phyloP scores from a whole-genome alignment of 2,113 vertebrate species.

The Macrotis lagotis region DNA sequence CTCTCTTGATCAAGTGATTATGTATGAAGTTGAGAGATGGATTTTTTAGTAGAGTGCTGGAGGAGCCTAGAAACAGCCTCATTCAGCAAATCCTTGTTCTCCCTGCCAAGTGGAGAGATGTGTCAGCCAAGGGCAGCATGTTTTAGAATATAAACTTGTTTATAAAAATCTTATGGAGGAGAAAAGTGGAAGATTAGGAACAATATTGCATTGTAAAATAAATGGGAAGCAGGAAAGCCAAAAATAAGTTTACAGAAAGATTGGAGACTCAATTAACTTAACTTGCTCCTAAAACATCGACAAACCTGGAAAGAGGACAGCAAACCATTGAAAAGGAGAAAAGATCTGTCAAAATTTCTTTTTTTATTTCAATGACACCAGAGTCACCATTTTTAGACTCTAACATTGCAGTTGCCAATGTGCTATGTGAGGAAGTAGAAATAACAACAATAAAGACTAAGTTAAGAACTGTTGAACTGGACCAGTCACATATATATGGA shows the following conservation, averaged over 20 bases:
- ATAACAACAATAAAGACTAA: not conserved
- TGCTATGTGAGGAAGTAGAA: not conserved
- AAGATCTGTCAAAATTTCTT: not conserved
- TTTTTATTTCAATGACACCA: not conserved
- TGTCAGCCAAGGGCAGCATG: not conserved
- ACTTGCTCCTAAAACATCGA: not conserved
- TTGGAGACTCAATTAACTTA: not conserved
- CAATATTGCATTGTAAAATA: not conserved
- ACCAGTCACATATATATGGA: not conserved
- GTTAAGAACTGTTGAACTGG: not conserved
- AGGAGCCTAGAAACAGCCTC: not conserved
- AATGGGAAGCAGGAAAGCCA: not conserved
- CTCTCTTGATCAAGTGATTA: not conserved
- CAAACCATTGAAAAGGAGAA: not conserved
- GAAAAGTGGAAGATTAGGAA: not conserved
- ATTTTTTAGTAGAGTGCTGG: not conserved
- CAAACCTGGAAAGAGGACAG: not conserved
- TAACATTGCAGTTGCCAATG: not conserved
- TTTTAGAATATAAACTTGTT: not conserved
- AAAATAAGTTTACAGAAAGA: not conserved
- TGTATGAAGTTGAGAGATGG: not conserved
- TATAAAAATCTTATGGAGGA: not conserved
- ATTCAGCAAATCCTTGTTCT: not conserved
- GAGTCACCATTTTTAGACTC: not conserved
- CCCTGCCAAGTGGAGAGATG: not conserved